A percentile compares a stretch with the other conserved stretches of the same genome.
Conservation (phyloP, 2,113 vertebrate genomes). For the Arenaria interpres region DNA sequence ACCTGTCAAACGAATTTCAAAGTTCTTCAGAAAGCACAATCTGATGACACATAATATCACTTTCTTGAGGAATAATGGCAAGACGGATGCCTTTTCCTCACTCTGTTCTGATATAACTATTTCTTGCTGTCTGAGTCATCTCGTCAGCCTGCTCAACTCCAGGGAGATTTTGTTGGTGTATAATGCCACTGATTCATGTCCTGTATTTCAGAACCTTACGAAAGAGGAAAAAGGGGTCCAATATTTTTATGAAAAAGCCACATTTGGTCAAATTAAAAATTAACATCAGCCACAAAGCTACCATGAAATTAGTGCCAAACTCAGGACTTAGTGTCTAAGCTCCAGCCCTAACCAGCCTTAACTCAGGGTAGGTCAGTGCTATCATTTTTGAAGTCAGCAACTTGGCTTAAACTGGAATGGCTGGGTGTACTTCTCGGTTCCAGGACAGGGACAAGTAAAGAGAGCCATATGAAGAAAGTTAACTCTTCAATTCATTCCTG, state of each 20-base stretch:
- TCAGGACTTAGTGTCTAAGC: too few relatives aligned
- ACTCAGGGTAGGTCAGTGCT: accelerated
- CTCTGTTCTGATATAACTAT: not conserved
- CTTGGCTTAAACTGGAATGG: not conserved
- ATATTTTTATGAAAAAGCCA: not conserved
- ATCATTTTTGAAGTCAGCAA: not conserved
- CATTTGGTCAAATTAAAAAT: not conserved
- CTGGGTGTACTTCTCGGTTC: not conserved
- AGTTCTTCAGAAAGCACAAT: not conserved
- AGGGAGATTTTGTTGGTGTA: not conserved
- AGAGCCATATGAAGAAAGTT: not conserved
- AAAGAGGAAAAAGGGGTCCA: not conserved
- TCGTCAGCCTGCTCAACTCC: not conserved
- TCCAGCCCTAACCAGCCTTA: not conserved
- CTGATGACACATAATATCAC: slow-evolving; percentile 20
- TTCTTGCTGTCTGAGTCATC: slow-evolving; percentile 25
- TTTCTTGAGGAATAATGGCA: slow-evolving; percentile 13
- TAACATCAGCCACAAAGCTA: not conserved
- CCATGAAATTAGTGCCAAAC: not conserved
- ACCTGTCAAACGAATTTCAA: not conserved
- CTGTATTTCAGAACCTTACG: not conserved
- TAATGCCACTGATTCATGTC: not conserved
- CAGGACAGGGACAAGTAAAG: not conserved
- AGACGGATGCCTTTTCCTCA: not conserved
- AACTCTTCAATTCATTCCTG: not conserved